Evolutionary conservation across 2,113 vertebrate species (phyloP).

Genomic region (Bostrychus sinensis): DNA sequence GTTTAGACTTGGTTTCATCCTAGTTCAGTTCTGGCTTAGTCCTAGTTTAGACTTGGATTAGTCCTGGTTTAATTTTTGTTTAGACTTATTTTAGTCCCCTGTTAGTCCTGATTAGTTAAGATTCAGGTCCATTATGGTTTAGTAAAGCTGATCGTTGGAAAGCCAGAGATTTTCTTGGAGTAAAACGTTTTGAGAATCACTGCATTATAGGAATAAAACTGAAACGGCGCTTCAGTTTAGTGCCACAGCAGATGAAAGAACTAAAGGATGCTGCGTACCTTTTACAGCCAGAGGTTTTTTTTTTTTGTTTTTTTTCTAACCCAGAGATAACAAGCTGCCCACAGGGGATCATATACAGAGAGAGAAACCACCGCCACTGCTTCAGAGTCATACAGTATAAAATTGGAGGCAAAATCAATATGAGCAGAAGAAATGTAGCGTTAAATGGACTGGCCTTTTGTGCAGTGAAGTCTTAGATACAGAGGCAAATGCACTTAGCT

Average conservation of each 20-base stretch:
- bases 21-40: too few species aligned
- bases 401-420: constrained; percentile 60
- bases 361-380: constrained; percentile 10
- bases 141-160: too few species aligned
- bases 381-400: constrained; percentile 46
- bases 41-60: too few species aligned
- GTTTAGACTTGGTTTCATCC: too few species aligned
- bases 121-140: too few species aligned
- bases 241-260: constrained; percentile 9
- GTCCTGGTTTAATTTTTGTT: too few species aligned
- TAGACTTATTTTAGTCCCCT: too few species aligned
- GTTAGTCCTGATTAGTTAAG: too few species aligned
- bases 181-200: too few species aligned
- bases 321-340: constrained; percentile 44
- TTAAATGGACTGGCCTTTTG: constrained; percentile 35
- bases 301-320: neutral
- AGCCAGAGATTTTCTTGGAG: too few species aligned
- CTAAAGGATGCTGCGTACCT: neutral
- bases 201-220: constrained; percentile 16
- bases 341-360: constrained; percentile 42
- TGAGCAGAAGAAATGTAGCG: constrained; percentile 38
- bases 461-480: constrained; percentile 2
- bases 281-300: neutral
- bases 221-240: constrained; percentile 6
- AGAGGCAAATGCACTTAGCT: neutral